Evolutionary conservation across 2,888 invertebrate genomes (phyloP), one percentile per base, ranked within the genome.

Genomic region (Dolichomitus sp.): DNA sequence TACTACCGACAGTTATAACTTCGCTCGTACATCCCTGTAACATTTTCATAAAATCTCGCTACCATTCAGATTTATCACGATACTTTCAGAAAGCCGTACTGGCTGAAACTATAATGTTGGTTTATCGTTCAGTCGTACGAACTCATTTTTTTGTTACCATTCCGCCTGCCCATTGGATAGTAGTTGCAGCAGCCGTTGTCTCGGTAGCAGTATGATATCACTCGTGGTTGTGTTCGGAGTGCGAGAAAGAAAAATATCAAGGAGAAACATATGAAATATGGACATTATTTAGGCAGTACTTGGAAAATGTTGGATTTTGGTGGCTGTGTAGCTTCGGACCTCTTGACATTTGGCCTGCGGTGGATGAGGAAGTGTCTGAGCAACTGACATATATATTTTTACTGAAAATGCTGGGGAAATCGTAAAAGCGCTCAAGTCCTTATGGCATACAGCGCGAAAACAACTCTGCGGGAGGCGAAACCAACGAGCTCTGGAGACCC

Each of bases 41-140:
- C 74, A 66, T 79, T 72, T 82, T 82, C 70, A 79, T 79, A 79
- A 82, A 79, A 82, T 79, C 75, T 79, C 78, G 45, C 66, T 75
- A 65, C 78, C 70, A 72, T 79, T 82, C 61, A 66, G 59, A 79
- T 82, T 76, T 79, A 82, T 82, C 79, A 75, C 82, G 66, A 79
- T 75, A 79, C 79, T 82, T 82, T 79, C 65, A 74, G 59, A 52
- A 69, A 68, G 65, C 65, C 80, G 63, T 42, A 57, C 80, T 72
- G 42, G 54, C 75, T 40, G 70, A 75, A 70, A 70, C 75, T 57
- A 76, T 76, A 81, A 81, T 76, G 65, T 75, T 81, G 80, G 42
- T 81, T 78, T 81, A 81, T 81, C 77, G 81, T 77, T 78, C 42
- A 68, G 27, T 69, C 74, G 73, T 73, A 69, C 68, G 72, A 78